A percentile compares a stretch with the other conserved stretches of the same genome.
Evolutionary conservation across 2,888 invertebrate species (phyloP).

Genomic region (Orchesellides sinensis): DNA sequence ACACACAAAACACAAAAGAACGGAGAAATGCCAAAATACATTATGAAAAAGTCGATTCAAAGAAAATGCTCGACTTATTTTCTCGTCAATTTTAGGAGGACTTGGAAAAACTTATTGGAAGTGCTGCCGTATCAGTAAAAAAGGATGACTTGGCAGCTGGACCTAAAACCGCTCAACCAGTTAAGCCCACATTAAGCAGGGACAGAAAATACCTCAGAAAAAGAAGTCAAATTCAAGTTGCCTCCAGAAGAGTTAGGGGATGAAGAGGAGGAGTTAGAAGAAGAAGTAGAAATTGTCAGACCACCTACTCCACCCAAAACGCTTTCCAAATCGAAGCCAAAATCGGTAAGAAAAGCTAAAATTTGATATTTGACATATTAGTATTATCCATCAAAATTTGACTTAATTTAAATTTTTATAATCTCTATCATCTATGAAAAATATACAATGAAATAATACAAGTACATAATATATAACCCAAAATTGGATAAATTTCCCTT

Average conservation of each 20-base stretch:
- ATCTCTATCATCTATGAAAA: too few relatives aligned
- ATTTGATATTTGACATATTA: too few relatives aligned
- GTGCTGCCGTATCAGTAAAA: slow-evolving; percentile 35
- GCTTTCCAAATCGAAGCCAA: slow-evolving; percentile 68
- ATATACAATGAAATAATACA: too few relatives aligned
- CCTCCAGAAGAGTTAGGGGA: slow-evolving; percentile 75
- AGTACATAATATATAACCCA: too few relatives aligned
- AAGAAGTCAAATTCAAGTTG: slow-evolving; percentile 70
- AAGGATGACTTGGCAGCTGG: slow-evolving; percentile 43
- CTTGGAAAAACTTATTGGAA: slow-evolving; percentile 47
- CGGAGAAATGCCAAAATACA: too few relatives aligned
- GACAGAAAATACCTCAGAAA: slow-evolving; percentile 45
- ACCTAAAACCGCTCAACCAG: slow-evolving; percentile 11
- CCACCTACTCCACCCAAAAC: slow-evolving; percentile 76
- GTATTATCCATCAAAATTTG: too few relatives aligned
- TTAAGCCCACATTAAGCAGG: slow-evolving; percentile 24
- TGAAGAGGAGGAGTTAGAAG: slow-evolving; percentile 75
- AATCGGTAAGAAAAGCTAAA: slow-evolving; percentile 66
- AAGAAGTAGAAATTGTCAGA: slow-evolving; percentile 76
- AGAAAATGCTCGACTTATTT: too few relatives aligned
- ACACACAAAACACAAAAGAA: too few relatives aligned
- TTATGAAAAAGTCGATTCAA: too few relatives aligned
- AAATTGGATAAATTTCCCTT: too few relatives aligned
- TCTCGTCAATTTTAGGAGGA: slow-evolving; percentile 55
- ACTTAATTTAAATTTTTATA: too few relatives aligned